Evolutionary conservation across 1,140 invertebrate species (phyloP).

Genomic region (Pantala flavescens): DNA sequence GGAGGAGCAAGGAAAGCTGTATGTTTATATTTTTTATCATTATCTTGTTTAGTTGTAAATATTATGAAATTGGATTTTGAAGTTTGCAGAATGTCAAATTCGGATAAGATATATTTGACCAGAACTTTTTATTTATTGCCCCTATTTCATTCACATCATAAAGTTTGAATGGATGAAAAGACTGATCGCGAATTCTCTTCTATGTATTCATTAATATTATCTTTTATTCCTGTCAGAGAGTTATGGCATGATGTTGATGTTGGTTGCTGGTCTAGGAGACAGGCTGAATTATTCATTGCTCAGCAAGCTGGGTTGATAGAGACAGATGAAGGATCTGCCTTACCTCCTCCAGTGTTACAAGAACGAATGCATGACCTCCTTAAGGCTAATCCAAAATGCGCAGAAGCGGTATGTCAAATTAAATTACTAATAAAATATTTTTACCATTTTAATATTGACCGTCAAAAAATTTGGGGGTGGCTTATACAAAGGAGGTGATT

Average conservation of each 20-base stretch:
- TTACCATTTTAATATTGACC: too few relatives aligned
- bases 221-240: conserved; percentile 24
- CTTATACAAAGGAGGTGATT: too few relatives aligned
- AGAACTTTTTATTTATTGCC: too few relatives aligned
- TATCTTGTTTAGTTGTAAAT: too few relatives aligned
- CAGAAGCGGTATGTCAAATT: conserved; percentile 57
- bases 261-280: conserved; percentile 63
- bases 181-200: too few relatives aligned
- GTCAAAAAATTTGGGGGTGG: too few relatives aligned
- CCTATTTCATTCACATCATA: too few relatives aligned
- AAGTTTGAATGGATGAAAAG: too few relatives aligned
- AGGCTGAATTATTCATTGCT: conserved; percentile 77
- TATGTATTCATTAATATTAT: conserved; percentile 22
- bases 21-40: conserved; percentile 5
- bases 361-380: conserved; percentile 64
- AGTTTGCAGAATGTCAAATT: too few relatives aligned
- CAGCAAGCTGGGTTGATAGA: conserved; percentile 71
- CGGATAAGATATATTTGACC: too few relatives aligned
- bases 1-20: conserved; percentile 21
- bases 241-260: conserved; percentile 34
- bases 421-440: too few relatives aligned
- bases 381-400: conserved; percentile 65
- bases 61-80: too few relatives aligned
- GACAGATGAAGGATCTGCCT: conserved; percentile 65
- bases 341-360: conserved; percentile 65